Evolutionary conservation across 2,113 vertebrate species (phyloP), one percentile per base, ranked within the genome.

Genomic region (Uropsilus gracilis): DNA sequence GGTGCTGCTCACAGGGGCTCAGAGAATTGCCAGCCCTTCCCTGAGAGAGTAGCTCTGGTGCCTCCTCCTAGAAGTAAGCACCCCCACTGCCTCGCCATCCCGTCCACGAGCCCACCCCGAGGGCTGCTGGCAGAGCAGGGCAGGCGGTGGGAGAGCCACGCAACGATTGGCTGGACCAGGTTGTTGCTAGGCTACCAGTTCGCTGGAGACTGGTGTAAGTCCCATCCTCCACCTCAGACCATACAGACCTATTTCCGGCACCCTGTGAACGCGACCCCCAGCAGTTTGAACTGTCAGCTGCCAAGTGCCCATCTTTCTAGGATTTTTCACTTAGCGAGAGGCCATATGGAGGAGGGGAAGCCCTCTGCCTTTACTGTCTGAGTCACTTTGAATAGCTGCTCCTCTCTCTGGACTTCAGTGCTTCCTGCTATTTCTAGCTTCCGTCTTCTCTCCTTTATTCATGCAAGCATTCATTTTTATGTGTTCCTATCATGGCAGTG

Each of bases 141-240:
- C 72, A 0, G 16, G 1, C 6, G 0, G 46, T 3, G 8, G 66
- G 48, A 28, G 6, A 3, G 30, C 83, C 57, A 46, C 17, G 8
- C 57, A 0, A 78, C 91, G 97, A 97, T 96, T 97, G 96, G 96
- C 32, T 83, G 72, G 86, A 53, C 59, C 11, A 96, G 90, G 80
- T 48, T 57, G 97, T 97, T 97, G 97, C 97, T 97, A 97, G 93
- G 97, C 46, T 89, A 96, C 97, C 94, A 50, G 53, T 80, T 80
- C 9, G 42, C 53, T 1, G 0, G 92, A 95, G 95, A 66, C 91
- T 2, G 14, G 37, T 10, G 5, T 1, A 0, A 17, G 55, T 30
- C 91, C 86, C 93, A 86, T 61, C 82, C 95, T 86, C 86, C 86
- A 46, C 12, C 0, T 5, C 64, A 30, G 20, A 42, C 75, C n/a